Conservation (phyloP, 92 coral and sea anemone genomes). For the Blastomussa wellsi region DNA sequence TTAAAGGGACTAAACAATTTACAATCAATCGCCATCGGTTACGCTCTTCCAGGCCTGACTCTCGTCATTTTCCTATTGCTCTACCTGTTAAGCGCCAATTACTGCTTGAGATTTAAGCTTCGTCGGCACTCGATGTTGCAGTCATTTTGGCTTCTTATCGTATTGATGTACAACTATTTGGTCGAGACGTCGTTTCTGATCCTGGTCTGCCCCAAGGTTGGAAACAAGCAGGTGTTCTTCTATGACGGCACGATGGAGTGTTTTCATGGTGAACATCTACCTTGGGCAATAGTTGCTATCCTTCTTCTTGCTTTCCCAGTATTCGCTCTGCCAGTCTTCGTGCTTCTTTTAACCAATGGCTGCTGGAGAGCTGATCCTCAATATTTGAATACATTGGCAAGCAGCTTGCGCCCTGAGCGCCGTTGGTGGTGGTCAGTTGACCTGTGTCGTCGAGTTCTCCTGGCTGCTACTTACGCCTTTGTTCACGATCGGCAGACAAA, state of each 20-base stretch:
- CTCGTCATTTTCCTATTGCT: constrained; percentile 69
- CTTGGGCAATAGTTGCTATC: constrained; percentile 64
- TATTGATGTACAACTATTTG: constrained; percentile 81
- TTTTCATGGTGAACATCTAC: constrained; percentile 70
- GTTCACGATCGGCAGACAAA: constrained; percentile 80
- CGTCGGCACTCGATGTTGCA: constrained; percentile 80
- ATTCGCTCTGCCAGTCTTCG: constrained; percentile 76
- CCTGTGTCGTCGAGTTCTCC: constrained; percentile 79
- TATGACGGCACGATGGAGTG: constrained; percentile 82
- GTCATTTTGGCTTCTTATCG: constrained; percentile 88
- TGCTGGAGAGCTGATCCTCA: constrained; percentile 89
- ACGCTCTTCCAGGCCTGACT: constrained; percentile 66
- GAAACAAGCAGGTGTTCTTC: constrained; percentile 73
- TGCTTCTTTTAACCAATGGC: constrained; percentile 73
- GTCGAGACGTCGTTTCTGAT: constrained; percentile 81
- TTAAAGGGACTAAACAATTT: constrained; percentile 66
- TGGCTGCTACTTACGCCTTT: constrained; percentile 74
- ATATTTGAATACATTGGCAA: constrained; percentile 80
- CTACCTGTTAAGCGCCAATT: constrained; percentile 66
- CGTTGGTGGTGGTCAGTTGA: constrained; percentile 99
- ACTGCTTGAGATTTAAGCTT: constrained; percentile 67
- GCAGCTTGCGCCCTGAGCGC: constrained; percentile 68
- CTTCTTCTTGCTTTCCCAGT: constrained; percentile 54
- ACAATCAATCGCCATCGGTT: constrained; percentile 68
- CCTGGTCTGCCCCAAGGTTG: constrained; percentile 81